Evolutionary conservation across 2,888 invertebrate species (phyloP).

Genomic region (Melitaea athalia): DNA sequence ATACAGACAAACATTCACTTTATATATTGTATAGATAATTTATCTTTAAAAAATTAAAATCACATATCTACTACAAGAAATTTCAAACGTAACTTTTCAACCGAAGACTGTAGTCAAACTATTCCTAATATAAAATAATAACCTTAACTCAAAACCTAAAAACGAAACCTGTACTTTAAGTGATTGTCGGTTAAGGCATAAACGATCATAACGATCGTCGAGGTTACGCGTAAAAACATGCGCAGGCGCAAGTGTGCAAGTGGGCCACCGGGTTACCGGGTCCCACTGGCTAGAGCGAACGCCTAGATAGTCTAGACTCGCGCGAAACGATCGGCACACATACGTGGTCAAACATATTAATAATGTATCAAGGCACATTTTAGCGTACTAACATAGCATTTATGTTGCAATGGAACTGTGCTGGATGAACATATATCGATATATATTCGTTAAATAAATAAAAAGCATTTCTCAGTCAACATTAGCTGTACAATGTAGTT

Average conservation of each 20-base stretch:
- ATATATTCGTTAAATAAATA: too few species aligned
- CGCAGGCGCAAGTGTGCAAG: slow-evolving; percentile 65
- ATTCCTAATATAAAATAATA: not conserved
- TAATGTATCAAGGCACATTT: slow-evolving; percentile 32
- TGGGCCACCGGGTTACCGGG: slow-evolving; percentile 73
- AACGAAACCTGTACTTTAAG: not conserved
- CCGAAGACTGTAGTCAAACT: not conserved
- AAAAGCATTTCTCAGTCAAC: too few species aligned
- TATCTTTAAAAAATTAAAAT: too few species aligned
- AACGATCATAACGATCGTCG: slow-evolving; percentile 7
- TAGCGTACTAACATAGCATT: slow-evolving; percentile 3
- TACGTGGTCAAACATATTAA: slow-evolving; percentile 30
- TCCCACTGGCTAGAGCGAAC: slow-evolving; percentile 55
- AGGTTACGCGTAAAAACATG: slow-evolving; percentile 32
- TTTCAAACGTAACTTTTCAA: not conserved
- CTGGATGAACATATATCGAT: too few species aligned
- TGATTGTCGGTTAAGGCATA: not conserved
- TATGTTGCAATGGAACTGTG: too few species aligned
- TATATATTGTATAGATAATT: too few species aligned
- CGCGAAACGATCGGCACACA: slow-evolving; percentile 37
- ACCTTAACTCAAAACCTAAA: not conserved
- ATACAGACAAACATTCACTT: too few species aligned
- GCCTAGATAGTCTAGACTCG: slow-evolving; percentile 42
- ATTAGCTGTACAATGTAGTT: too few species aligned
- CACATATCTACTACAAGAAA: not conserved